A percentile compares a stretch with the other conserved stretches of the same genome.
Evolutionary conservation across 2,888 invertebrate species (phyloP).

Genomic region (Orthonychiurus folsomi): DNA sequence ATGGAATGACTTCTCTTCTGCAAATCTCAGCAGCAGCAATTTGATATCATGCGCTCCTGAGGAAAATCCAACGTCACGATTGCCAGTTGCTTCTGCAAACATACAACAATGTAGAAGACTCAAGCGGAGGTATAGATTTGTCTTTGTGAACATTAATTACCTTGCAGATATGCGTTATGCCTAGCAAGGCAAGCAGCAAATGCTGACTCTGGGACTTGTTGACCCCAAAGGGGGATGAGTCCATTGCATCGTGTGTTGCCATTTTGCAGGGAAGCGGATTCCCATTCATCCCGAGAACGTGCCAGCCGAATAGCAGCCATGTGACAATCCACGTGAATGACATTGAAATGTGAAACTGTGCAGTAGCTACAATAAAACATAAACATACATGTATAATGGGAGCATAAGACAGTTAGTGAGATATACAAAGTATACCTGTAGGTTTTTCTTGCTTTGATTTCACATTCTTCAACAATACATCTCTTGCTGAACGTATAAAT

Average conservation of each 20-base stretch:
- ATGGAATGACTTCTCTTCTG: slow-evolving; percentile 90
- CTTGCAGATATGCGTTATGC: slow-evolving; percentile 74
- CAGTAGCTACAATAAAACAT: slow-evolving; percentile 70
- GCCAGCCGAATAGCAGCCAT: slow-evolving; percentile 82
- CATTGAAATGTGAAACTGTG: slow-evolving; percentile 96
- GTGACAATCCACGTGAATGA: slow-evolving; percentile 97
- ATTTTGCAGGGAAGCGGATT: slow-evolving; percentile 93
- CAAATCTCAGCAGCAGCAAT: slow-evolving; percentile 74
- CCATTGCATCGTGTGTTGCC: slow-evolving; percentile 97
- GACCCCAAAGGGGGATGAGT: slow-evolving; percentile 90
- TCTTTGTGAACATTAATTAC: slow-evolving; percentile 14
- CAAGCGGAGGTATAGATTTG: neutral
- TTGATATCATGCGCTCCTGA: slow-evolving; percentile 89
- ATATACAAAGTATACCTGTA: no score
- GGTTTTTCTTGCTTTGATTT: slow-evolving; percentile 71
- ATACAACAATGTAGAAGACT: neutral
- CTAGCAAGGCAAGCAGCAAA: slow-evolving; percentile 89
- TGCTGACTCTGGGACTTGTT: slow-evolving; percentile 81
- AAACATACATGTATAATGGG: no score
- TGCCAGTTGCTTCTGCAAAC: slow-evolving; percentile 21
- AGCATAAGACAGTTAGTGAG: no score
- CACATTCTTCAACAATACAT: slow-evolving; percentile 85
- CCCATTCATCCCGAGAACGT: slow-evolving; percentile 86
- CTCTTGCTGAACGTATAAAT: slow-evolving; percentile 96
- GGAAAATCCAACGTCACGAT: slow-evolving; percentile 64